Evolutionary conservation across 2,113 vertebrate species (phyloP), one percentile per base, ranked within the genome.

Genomic region (Nycticryphes semicollaris): DNA sequence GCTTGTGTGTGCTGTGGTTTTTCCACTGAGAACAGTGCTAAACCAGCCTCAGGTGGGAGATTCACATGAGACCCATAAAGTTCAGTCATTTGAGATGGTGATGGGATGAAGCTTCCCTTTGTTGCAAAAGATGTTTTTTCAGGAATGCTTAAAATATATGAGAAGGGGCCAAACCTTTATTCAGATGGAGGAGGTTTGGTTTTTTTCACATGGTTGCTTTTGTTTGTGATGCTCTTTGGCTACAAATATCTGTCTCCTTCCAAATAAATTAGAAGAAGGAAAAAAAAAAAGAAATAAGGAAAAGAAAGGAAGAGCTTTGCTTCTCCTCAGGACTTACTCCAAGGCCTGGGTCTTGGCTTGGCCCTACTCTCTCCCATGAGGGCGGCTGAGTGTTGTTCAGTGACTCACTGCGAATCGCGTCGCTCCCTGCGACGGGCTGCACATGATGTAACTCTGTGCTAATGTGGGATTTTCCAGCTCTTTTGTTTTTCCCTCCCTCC

Each of bases 381-480:
- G 79, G 20, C 5, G 62, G 33, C 56, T 43, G 73, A 80, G 78
- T 23, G 15, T 54, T 91, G 91, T 45, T 82, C 14, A 15, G 14
- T 98, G 98, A 98, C 91, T 98, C 97, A 97, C 80, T 28, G 53
- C 13, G 11, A 79, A 88, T 37, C 2, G 7, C 12, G 76, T 89
- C 43, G 63, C 82, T 50, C 53, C 45, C 64, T 68, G 93, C 89
- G 87, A 48, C 53, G 80, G 83, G n/a, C 78, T 95, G 53, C 10
- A 12, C 89, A 7, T 98, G 98, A 96, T 74, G 93, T 95, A 96
- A 97, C 77, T 91, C 75, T 1, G 4, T 5, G 50, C 84, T 91
- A 87, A 95, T 95, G 87, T 95, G 97, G 98, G 97, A 98, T 98
- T 98, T 98, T 98, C 98, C 97, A 97, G 93, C 92, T 93, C 97